phyloP scores from a whole-genome alignment of 2,797 vertebrate genomes.

The Jordanella pulchra region DNA sequence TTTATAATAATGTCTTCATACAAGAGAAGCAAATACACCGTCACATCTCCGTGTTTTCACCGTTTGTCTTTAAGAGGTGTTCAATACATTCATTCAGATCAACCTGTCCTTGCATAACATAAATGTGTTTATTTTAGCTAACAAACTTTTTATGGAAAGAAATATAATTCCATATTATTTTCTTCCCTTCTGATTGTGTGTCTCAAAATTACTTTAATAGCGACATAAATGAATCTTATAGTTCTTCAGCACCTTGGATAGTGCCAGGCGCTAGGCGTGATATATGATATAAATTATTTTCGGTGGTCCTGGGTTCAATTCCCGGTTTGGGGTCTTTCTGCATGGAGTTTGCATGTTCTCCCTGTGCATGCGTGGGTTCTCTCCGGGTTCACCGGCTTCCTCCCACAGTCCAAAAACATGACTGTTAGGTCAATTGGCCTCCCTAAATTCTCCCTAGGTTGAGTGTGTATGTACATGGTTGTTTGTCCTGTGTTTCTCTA shows the following conservation, averaged over 20 bases:
- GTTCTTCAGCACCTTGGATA: background rate
- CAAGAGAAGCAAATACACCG: background rate
- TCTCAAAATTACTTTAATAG: background rate
- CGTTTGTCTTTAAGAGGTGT: background rate
- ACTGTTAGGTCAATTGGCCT: no score
- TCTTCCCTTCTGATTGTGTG: background rate
- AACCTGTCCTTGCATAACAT: background rate
- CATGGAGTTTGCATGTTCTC: no score
- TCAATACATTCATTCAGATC: background rate
- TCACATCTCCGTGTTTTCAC: fast-evolving
- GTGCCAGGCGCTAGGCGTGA: background rate
- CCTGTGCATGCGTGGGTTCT: no score
- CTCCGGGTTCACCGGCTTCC: no score
- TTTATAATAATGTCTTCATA: background rate
- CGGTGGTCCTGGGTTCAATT: no score
- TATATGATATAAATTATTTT: no score
- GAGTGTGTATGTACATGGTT: no score
- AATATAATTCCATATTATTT: background rate
- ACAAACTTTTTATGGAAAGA: background rate
- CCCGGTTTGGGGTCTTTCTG: no score
- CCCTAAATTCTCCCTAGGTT: no score
- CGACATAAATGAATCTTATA: no score
- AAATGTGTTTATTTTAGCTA: background rate
- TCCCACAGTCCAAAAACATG: no score
- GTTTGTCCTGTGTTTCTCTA: no score